Percentiles rank a stretch among this genome's conserved stretches.
These are phyloP conservation scores for Globodera rostochiensis DNA, from an alignment of 1,140 invertebrate genomes.

Conservation along the genomic window DNA sequence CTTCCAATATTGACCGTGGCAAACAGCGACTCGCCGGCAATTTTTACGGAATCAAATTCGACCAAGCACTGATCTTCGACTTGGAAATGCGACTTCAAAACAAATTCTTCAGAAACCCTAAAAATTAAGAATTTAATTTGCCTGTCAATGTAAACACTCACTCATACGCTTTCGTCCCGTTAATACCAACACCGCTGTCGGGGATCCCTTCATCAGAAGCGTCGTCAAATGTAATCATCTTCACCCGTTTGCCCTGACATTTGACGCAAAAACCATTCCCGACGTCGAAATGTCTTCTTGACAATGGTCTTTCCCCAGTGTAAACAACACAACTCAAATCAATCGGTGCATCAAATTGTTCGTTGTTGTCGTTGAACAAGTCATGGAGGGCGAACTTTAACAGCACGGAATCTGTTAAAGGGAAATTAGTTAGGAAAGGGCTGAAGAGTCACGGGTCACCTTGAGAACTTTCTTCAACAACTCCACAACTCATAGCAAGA, in stretches of 20 bases:
- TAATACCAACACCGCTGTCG: no score
- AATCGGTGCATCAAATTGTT: neutral
- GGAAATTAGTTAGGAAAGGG: neutral
- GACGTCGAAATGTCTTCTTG: constrained; percentile 16
- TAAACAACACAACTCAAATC: neutral
- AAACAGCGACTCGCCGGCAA: constrained; percentile 41
- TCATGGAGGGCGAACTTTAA: neutral
- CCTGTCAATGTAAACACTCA: no score
- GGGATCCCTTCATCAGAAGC: neutral
- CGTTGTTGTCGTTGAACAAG: neutral
- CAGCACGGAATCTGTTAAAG: neutral
- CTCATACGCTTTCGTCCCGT: no score
- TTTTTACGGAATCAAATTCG: constrained; percentile 40
- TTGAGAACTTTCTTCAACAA: neutral
- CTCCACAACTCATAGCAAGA: neutral
- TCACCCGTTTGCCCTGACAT: constrained; percentile 5
- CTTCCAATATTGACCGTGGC: constrained; percentile 46
- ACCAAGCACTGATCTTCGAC: constrained; percentile 29
- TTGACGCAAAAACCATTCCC: constrained; percentile 19
- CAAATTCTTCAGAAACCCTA: constrained; percentile 16
- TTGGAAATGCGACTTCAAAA: constrained; percentile 7
- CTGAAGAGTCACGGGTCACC: neutral
- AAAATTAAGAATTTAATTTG: neutral
- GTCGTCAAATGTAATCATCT: neutral
- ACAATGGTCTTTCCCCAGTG: neutral